Evolutionary conservation across 2,113 vertebrate genomes (phyloP).

Genomic region (Triplophysa siluroides): DNA sequence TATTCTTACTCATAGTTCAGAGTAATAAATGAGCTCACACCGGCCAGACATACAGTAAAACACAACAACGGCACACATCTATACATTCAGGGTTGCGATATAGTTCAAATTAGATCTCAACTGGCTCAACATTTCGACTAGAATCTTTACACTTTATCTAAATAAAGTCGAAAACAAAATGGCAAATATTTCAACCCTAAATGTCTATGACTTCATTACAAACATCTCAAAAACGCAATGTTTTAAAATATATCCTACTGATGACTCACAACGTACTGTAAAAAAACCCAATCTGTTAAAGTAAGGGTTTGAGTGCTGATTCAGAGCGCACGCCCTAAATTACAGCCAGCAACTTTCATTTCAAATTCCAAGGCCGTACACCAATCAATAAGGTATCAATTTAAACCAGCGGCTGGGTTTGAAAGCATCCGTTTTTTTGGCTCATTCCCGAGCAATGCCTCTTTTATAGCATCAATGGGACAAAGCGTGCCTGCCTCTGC

Average conservation of each 20-base stretch:
- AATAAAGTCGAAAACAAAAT: neutral
- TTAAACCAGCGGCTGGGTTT: neutral
- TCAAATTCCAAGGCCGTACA: neutral
- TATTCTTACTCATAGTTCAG: constrained; percentile 5
- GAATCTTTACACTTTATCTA: neutral
- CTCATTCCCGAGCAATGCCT: neutral
- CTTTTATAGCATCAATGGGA: constrained; percentile 10
- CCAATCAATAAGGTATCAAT: constrained; percentile 14
- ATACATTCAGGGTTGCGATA: neutral
- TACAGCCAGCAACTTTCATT: neutral
- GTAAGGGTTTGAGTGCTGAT: constrained; percentile 34
- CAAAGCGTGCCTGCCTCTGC: neutral
- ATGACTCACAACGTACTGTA: neutral
- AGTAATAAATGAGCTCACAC: neutral
- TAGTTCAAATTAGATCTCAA: neutral
- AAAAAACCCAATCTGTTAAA: constrained; percentile 7
- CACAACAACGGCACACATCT: neutral
- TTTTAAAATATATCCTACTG: neutral
- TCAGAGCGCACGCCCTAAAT: neutral
- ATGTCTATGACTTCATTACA: neutral
- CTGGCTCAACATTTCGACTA: too few relatives aligned
- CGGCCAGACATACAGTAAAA: neutral
- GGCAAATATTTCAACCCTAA: neutral
- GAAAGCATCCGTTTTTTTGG: neutral
- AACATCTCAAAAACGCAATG: neutral